phyloP scores from a whole-genome alignment of 1,140 invertebrate species.

The Pseudomyrmex dendroicus region DNA sequence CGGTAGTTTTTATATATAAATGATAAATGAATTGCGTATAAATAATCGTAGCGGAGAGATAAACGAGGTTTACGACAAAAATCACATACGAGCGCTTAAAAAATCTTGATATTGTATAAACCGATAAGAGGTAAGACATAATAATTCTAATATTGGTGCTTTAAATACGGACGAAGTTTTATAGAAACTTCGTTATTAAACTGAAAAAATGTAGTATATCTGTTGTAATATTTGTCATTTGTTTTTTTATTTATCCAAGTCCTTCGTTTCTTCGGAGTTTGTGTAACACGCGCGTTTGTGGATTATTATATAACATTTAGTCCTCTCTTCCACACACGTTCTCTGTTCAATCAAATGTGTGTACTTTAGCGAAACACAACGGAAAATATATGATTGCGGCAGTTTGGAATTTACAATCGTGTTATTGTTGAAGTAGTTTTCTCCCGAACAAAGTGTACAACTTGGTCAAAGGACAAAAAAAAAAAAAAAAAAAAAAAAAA shows the following conservation, averaged over 20 bases:
- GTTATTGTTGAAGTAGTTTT: background rate
- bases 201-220: conserved; percentile 55
- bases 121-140: conserved; percentile 56
- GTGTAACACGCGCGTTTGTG: conserved; percentile 40
- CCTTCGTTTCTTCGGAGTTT: conserved; percentile 46
- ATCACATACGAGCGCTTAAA: conserved; percentile 56
- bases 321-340: conserved; percentile 16
- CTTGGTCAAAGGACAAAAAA: no score
- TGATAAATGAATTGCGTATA: conserved; percentile 41
- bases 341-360: conserved; percentile 5
- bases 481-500: no score
- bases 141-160: conserved; percentile 54
- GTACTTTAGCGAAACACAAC: conserved; percentile 12
- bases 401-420: conserved; percentile 49
- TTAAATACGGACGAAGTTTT: conserved; percentile 62
- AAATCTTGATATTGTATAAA: conserved; percentile 62
- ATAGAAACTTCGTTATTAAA: conserved; percentile 66
- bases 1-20: conserved; percentile 63
- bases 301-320: conserved; percentile 34
- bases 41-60: conserved; percentile 32
- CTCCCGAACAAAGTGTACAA: no score
- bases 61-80: conserved; percentile 44
- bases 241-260: conserved; percentile 63
- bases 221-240: conserved; percentile 56
- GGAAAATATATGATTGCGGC: conserved; percentile 3